A percentile compares a stretch with the other conserved stretches of the same genome.
phyloP scores from a whole-genome alignment of 2,113 vertebrate species.

The Daubentonia madagascariensis region DNA sequence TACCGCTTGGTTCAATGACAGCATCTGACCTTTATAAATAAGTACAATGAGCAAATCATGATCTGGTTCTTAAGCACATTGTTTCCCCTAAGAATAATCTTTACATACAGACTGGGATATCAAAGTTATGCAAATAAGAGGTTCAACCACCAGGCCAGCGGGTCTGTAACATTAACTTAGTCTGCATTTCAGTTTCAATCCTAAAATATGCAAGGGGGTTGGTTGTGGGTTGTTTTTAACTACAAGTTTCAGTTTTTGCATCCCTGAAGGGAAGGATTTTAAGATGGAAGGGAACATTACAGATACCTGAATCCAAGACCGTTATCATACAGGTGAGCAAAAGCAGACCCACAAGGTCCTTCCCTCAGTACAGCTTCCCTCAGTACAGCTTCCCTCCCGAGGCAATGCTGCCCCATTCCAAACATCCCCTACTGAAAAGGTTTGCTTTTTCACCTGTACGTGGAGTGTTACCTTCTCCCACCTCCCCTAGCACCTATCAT shows the following conservation, averaged over 20 bases:
- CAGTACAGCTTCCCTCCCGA: neutral
- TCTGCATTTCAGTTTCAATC: conserved; percentile 23
- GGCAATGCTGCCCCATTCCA: neutral
- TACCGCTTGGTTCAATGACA: neutral
- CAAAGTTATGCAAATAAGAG: conserved; percentile 13
- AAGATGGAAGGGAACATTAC: neutral
- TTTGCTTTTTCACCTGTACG: neutral
- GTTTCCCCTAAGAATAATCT: neutral
- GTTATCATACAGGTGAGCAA: neutral
- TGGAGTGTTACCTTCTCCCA: too few species aligned
- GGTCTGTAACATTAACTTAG: neutral
- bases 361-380: neutral
- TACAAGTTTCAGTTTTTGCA: neutral
- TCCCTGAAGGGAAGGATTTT: neutral
- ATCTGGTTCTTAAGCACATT: neutral
- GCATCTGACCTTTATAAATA: neutral
- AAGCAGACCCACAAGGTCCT: neutral
- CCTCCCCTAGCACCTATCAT: neutral
- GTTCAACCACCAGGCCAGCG: neutral
- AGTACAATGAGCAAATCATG: neutral
- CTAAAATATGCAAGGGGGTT: neutral
- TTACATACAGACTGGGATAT: neutral
- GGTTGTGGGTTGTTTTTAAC: neutral
- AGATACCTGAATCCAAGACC: neutral
- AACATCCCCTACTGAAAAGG: neutral